Evolutionary conservation across 2,113 vertebrate genomes (phyloP), one percentile per base, ranked within the genome.

Genomic region (Piaya cayana): DNA sequence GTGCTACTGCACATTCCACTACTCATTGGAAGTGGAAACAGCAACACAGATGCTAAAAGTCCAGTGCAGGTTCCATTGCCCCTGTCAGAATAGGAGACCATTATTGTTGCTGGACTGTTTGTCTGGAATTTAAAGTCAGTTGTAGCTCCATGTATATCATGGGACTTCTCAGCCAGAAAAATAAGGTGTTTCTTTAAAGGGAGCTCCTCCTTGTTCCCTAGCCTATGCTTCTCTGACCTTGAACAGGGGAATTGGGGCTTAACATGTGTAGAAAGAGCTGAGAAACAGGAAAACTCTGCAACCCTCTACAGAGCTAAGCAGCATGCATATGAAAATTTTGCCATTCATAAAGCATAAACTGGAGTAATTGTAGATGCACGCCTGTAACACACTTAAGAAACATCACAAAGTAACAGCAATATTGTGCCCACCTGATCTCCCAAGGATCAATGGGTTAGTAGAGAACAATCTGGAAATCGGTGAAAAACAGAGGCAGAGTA

Each of bases 21-120:
- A n/a, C 68, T 92, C 81, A 68, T 49, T 82, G 82, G 72, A 94
- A 95, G 77, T 75, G 85, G 96, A 96, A 97, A 95, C 52, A 87
- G 60, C 78, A 52, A 59, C 7, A 39, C 6, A 59, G 65, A 86
- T 72, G 91, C 89, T 96, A 95, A 47, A 6, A 14, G 76, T 85
- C 47, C 93, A 93, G 93, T 91, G 87, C 82, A 78, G 95, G 68
- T 78, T 77, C 59, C 91, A 88, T 85, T 47, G 59, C 95, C 91
- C 67, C 62, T 79, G 62, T 58, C 64, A 86, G 59, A 94, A 76
- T 69, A 72, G 56, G 74, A 93, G 58, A 62, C 89, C 91, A 65
- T 32, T 36, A 77, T 56, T 43, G n/a, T 30, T 87, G 90, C 68
- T 65, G 60, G 47, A 39, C 62, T 91, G 37, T 81, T 95, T 85